These are phyloP conservation scores for Lepidostoma basale DNA, from an alignment of 1,140 invertebrate species.

Conservation along the genomic window DNA sequence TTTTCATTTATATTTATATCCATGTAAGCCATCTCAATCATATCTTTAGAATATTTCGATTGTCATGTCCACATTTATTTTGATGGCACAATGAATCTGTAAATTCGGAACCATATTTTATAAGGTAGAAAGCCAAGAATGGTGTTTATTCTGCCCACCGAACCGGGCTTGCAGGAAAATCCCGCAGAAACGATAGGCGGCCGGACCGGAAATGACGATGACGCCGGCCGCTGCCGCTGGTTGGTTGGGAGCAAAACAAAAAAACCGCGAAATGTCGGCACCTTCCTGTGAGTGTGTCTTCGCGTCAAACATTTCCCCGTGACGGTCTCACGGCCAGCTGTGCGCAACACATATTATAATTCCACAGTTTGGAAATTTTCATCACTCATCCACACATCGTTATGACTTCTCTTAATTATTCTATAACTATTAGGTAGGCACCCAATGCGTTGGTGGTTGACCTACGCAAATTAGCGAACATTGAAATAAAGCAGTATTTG, in stretches of 20 bases:
- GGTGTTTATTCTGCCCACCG: constrained; percentile 5
- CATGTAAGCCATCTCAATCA: too few relatives aligned
- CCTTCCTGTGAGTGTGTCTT: constrained; percentile 28
- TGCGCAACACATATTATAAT: neutral
- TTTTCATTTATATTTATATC: too few relatives aligned
- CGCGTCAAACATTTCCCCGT: constrained; percentile 8
- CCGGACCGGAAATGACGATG: constrained; percentile 40
- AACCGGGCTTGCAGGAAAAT: constrained; percentile 34
- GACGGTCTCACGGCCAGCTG: neutral
- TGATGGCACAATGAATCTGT: too few relatives aligned
- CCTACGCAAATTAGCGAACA: too few relatives aligned
- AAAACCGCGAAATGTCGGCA: constrained; percentile 32
- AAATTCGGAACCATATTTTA: too few relatives aligned
- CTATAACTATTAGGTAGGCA: too few relatives aligned
- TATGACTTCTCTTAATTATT: neutral
- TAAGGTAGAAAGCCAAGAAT: too few relatives aligned
- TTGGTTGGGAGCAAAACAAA: neutral
- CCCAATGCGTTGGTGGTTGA: too few relatives aligned
- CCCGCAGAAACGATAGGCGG: constrained; percentile 27
- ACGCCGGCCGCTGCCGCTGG: constrained; percentile 1
- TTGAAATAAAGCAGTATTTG: too few relatives aligned
- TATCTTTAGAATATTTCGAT: too few relatives aligned
- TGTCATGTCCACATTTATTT: too few relatives aligned
- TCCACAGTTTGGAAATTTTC: neutral
- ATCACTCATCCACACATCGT: neutral